Evolutionary conservation across 23 tunicate genomes (phyloP).

Genomic region (Diplosoma virens): DNA sequence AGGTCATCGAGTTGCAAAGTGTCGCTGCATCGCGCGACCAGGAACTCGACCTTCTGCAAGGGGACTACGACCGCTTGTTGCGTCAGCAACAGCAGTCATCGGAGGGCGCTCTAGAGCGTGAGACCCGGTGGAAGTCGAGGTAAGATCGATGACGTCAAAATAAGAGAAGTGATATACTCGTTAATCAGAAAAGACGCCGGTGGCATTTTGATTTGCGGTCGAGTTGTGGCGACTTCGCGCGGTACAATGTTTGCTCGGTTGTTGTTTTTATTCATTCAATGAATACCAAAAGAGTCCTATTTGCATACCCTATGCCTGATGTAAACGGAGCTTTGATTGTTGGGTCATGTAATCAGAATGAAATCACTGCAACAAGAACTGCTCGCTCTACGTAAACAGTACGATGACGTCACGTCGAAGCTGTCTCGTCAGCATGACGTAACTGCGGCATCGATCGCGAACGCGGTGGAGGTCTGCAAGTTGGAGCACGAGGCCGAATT

Average conservation of each 20-base stretch:
- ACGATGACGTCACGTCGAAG: conserved; percentile 46
- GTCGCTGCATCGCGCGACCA: conserved; percentile 65
- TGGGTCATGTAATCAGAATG: too few relatives aligned
- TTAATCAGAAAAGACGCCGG: too few relatives aligned
- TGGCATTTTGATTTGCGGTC: too few relatives aligned
- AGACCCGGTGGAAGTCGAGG: conserved; percentile 87
- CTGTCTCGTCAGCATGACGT: conserved; percentile 43
- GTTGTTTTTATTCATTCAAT: too few relatives aligned
- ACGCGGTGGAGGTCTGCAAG: conserved; percentile 32
- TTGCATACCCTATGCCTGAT: too few relatives aligned
- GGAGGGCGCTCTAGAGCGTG: conserved; percentile 80
- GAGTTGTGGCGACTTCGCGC: too few relatives aligned
- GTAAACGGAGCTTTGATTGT: too few relatives aligned
- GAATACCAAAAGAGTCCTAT: too few relatives aligned
- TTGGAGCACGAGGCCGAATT: conserved; percentile 39
- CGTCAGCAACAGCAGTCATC: conserved; percentile 83
- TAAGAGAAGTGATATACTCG: too few relatives aligned
- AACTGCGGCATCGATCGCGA: conserved; percentile 14
- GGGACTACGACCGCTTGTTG: conserved; percentile 77
- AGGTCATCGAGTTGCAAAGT: conserved; percentile 55
- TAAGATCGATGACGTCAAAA: too few relatives aligned
- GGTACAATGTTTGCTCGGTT: too few relatives aligned
- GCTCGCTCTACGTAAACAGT: conserved; percentile 59
- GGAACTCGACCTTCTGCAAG: conserved; percentile 79
- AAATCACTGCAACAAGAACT: conserved; percentile 82